phyloP scores from a whole-genome alignment of 2,113 vertebrate species.

The Barnardius zonarius region DNA sequence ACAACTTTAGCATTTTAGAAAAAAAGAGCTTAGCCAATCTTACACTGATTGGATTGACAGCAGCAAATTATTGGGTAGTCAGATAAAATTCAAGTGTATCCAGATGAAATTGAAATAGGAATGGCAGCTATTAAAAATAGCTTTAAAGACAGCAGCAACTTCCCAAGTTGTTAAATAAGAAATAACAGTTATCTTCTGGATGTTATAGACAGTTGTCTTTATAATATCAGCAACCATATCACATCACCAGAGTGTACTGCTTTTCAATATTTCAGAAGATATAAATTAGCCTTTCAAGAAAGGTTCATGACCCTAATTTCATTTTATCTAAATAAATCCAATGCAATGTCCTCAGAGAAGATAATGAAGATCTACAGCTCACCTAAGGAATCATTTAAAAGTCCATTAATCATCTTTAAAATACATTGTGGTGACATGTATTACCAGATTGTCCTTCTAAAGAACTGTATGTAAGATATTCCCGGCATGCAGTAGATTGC shows the following conservation, averaged over 20 bases:
- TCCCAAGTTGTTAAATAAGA: slow-evolving; percentile 34
- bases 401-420: slow-evolving; percentile 73
- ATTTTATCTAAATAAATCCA: slow-evolving; percentile 63
- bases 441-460: slow-evolving; percentile 53
- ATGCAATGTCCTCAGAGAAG: slow-evolving; percentile 21
- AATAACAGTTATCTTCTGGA: slow-evolving; percentile 25
- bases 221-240: slow-evolving; percentile 31
- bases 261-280: slow-evolving; percentile 43
- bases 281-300: slow-evolving; percentile 48
- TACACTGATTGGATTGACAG: slow-evolving; percentile 46
- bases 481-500: slow-evolving; percentile 74
- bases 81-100: slow-evolving; percentile 41
- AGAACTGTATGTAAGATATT: slow-evolving; percentile 75
- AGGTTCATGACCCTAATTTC: slow-evolving; percentile 52
- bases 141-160: slow-evolving; percentile 38
- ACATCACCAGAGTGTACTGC: neutral
- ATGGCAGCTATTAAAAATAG: slow-evolving; percentile 31
- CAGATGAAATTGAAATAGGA: slow-evolving; percentile 40
- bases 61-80: slow-evolving; percentile 56
- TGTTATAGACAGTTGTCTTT: slow-evolving; percentile 30
- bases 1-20: slow-evolving; percentile 41
- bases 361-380: slow-evolving; percentile 60
- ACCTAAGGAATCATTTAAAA: slow-evolving; percentile 71
- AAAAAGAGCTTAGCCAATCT: slow-evolving; percentile 40
- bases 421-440: slow-evolving; percentile 49